Conservation (phyloP, 2,113 vertebrate species). For the Electrona antarctica region DNA sequence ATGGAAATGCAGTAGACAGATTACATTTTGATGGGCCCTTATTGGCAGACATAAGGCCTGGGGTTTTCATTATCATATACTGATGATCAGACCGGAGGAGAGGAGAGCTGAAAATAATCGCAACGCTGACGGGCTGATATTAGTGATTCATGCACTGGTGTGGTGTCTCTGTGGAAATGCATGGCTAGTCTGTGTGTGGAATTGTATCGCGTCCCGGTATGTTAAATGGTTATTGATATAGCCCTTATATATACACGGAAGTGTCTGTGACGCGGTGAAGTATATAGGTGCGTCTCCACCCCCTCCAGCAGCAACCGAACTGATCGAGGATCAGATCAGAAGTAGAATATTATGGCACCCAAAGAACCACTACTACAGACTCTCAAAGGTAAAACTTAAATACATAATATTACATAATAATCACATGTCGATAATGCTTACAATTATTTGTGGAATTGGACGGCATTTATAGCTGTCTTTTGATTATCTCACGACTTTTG, state of each 20-base stretch:
- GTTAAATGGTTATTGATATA: background rate
- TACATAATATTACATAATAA: no score
- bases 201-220: conserved; percentile 44
- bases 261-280: conserved; percentile 20
- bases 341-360: conserved; percentile 75
- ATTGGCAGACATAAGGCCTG: background rate
- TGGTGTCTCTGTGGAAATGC: background rate
- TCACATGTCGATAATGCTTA: background rate
- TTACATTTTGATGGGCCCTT: no score
- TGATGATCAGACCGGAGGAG: no score
- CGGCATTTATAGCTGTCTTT: no score
- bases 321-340: no score
- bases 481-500: no score
- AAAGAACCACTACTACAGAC: conserved; percentile 84
- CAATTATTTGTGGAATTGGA: no score
- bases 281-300: conserved; percentile 13
- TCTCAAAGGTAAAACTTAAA: conserved; percentile 78
- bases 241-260: conserved; percentile 39
- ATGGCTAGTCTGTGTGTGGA: background rate
- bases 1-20: background rate
- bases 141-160: background rate
- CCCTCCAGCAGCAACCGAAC: no score
- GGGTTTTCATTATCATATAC: background rate
- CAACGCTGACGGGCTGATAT: no score
- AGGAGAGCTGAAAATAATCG: no score